phyloP scores from a whole-genome alignment of 30 jellyfish, hydroid and myxozoan genomes.

The Haliclystus octoradiatus region DNA sequence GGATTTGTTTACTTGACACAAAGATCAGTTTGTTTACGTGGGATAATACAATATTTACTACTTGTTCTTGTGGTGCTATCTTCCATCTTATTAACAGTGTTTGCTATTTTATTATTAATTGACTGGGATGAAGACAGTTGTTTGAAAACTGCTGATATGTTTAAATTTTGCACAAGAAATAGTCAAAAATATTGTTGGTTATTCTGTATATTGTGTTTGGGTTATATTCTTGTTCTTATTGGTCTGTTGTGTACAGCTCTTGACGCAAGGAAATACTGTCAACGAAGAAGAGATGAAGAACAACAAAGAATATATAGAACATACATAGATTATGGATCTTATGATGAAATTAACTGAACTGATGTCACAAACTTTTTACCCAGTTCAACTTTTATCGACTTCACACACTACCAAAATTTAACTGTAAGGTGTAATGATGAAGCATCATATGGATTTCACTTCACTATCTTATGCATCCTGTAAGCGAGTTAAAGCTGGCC shows the following conservation, averaged over 20 bases:
- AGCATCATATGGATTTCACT: too few relatives aligned
- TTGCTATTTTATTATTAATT: slow-evolving; percentile 7
- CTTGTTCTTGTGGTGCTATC: slow-evolving; percentile 18
- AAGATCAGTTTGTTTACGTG: slow-evolving; percentile 11
- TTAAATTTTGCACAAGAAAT: slow-evolving; percentile 10
- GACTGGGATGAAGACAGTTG: slow-evolving; percentile 5
- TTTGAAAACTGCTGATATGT: slow-evolving; percentile 14
- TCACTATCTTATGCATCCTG: too few relatives aligned
- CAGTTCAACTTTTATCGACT: too few relatives aligned
- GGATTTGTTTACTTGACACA: slow-evolving; percentile 25
- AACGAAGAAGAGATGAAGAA: slow-evolving; percentile 20
- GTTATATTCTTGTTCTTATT: slow-evolving; percentile 12
- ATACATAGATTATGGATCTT: slow-evolving; percentile 28
- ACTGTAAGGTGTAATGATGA: too few relatives aligned
- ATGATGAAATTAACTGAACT: slow-evolving; percentile 17
- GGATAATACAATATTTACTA: slow-evolving; percentile 11
- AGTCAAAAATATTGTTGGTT: slow-evolving; percentile 3
- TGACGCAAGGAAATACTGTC: slow-evolving; percentile 34
- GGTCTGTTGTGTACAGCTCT: slow-evolving; percentile 15
- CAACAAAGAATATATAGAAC: slow-evolving; percentile 20
- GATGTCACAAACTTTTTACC: too few relatives aligned
- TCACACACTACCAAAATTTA: too few relatives aligned
- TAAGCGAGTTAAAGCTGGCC: too few relatives aligned
- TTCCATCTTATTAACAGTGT: slow-evolving; percentile 4
- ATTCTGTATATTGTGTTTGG: slow-evolving; percentile 11